Percentiles rank a stretch among this genome's conserved stretches.
These are phyloP conservation scores for Aegotheles bennettii DNA, from an alignment of 2,113 vertebrate species.

Conservation along the genomic window DNA sequence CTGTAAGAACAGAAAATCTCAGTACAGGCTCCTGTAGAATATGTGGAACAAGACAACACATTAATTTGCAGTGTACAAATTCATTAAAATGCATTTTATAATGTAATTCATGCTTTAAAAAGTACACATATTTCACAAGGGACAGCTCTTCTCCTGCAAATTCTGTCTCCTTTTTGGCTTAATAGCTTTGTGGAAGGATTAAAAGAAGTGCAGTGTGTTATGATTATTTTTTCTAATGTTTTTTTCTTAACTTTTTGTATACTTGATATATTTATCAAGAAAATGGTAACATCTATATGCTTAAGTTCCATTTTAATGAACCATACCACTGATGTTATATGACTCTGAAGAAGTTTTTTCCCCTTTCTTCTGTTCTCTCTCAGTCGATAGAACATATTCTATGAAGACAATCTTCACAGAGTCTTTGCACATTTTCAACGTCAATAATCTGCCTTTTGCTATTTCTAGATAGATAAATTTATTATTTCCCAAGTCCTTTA, in stretches of 20 bases:
- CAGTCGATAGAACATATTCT: not conserved
- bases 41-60: not conserved
- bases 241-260: not conserved
- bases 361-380: not conserved
- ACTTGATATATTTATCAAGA: not conserved
- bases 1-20: not conserved
- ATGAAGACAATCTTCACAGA: not conserved
- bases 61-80: not conserved
- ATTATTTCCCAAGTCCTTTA: not conserved
- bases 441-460: not conserved
- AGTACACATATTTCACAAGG: not conserved
- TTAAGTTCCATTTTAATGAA: not conserved
- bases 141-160: not conserved
- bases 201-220: not conserved
- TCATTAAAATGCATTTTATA: not conserved
- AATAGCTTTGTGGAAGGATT: not conserved
- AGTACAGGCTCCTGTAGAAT: not conserved
- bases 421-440: not conserved
- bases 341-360: not conserved
- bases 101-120: not conserved
- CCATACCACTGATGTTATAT: not conserved
- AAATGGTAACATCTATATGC: not conserved
- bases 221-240: not conserved
- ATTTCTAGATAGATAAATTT: not conserved
- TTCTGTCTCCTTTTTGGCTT: not conserved